Conservation (phyloP, 2,113 vertebrate species). For the Alectura lathami region DNA sequence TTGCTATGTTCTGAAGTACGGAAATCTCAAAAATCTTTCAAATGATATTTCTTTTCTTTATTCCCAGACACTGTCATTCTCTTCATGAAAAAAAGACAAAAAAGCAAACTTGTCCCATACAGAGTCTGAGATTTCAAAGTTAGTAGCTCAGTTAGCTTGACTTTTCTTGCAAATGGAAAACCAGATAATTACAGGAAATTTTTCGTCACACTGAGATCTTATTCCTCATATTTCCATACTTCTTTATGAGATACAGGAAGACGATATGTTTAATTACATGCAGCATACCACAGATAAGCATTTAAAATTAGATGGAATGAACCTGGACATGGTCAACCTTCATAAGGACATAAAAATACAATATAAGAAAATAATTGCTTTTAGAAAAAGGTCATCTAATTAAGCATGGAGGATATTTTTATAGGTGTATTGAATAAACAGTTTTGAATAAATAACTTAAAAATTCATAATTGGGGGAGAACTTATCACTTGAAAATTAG, state of each 20-base stretch:
- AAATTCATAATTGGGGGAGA: not conserved
- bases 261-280: not conserved
- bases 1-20: not conserved
- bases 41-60: not conserved
- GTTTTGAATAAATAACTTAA: not conserved
- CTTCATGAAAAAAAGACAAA: not conserved
- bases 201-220: not conserved
- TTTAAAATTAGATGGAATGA: not conserved
- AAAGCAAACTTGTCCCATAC: not conserved
- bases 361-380: not conserved
- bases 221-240: not conserved
- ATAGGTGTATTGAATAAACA: not conserved
- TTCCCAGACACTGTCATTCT: not conserved
- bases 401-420: not conserved
- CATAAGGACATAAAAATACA: not conserved
- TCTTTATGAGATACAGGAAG: not conserved
- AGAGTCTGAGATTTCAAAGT: not conserved
- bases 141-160: not conserved
- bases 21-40: not conserved
- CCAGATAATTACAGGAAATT: not conserved
- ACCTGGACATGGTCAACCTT: not conserved
- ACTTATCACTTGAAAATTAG: not conserved
- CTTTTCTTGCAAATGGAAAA: not conserved
- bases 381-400: not conserved
- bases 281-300: not conserved